Evolutionary conservation across 1,140 invertebrate genomes (phyloP), one percentile per base, ranked within the genome.

Genomic region (Caenorhabditis remanei): DNA sequence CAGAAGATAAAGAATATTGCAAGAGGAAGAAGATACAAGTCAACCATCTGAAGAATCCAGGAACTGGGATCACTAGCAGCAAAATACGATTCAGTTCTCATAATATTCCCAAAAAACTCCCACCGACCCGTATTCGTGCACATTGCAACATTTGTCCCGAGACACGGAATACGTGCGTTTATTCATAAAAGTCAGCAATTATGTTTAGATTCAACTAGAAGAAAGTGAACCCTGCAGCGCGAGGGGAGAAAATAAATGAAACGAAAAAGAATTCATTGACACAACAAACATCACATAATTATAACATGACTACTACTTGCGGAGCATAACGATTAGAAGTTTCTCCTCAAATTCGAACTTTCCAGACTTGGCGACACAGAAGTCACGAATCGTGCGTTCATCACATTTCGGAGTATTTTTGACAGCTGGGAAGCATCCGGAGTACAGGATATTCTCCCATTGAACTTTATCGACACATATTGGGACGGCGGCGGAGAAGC

Each of bases 401-500:
- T 63, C 83, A 63, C 83, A 85, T 58, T 82, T 85, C 16, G 55
- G 58, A 50, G 79, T 75, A 50, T 87, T 85, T 24, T 48, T 53
- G 19, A 87, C 65, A 3, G 83, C 83, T 48, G 87, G 87, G 63
- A 85, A 85, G 32, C 83, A 87, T 19, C 87, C 87, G n/a, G 41
- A 79, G 61, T 53, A 55, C 56, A 83, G 21, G 56, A 83, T 58
- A 41, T 83, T 40, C 32, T 58, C 32, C 56, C 56, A 61, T 83
- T 56, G 56, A 63, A 85, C 67, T 63, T 65, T 85, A 58, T 88
- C 87, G 9, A 88, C 84, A 13, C 67, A 79, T 5, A 88, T 65
- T 16, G 87, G 87, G 61, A 88, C 87, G n/a, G 87, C 87, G 11
- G 87, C 87, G 7, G 87, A 88, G 84, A 88, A 88, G 46, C 63